Evolutionary conservation across 2,113 vertebrate species (phyloP).

Genomic region (Mellivora capensis): DNA sequence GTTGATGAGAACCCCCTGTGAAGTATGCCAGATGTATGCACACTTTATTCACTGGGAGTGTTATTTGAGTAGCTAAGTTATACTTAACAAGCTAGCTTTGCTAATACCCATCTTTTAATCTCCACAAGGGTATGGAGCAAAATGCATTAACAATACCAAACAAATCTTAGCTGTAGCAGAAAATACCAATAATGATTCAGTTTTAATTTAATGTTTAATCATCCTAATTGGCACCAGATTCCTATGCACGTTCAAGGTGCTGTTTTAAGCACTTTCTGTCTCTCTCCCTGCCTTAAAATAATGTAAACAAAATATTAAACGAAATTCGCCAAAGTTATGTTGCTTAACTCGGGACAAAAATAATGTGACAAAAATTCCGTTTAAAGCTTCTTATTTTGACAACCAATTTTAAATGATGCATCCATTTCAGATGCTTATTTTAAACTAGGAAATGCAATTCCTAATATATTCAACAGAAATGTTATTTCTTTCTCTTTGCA

Average conservation of each 20-base stretch:
- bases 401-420: constrained; percentile 86
- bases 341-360: constrained; percentile 82
- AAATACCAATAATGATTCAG: constrained; percentile 69
- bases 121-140: constrained; percentile 49
- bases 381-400: constrained; percentile 87
- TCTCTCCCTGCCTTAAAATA: constrained; percentile 64
- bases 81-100: constrained; percentile 65
- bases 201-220: constrained; percentile 80
- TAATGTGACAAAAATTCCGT: constrained; percentile 85
- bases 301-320: constrained; percentile 80
- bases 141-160: constrained; percentile 46
- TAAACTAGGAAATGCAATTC: constrained; percentile 86
- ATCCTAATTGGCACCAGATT: constrained; percentile 61
- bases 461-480: constrained; percentile 90
- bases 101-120: constrained; percentile 61
- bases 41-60: constrained; percentile 45
- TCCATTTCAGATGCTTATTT: constrained; percentile 87
- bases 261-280: constrained; percentile 71
- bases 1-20: constrained; percentile 14
- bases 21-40: constrained; percentile 45
- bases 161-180: constrained; percentile 42
- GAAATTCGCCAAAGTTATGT: constrained; percentile 78
- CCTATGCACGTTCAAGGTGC: constrained; percentile 63
- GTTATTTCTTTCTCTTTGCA: constrained; percentile 87
- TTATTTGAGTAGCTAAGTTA: constrained; percentile 64